These are phyloP conservation scores for Lapara coniferarum DNA, from an alignment of 2,888 invertebrate genomes.

Conservation along the genomic window DNA sequence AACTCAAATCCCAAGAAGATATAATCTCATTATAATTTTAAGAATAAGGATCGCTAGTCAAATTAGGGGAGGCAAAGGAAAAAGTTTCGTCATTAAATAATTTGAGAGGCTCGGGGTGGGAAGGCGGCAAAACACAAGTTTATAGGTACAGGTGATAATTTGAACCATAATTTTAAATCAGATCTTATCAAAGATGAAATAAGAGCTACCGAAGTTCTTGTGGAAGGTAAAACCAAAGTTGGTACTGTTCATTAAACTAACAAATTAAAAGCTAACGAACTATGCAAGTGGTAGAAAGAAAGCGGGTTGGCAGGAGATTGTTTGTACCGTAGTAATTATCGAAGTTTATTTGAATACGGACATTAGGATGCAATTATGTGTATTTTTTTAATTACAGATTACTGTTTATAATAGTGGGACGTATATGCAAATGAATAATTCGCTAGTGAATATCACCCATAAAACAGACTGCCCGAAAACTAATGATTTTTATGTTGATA, in stretches of 20 bases:
- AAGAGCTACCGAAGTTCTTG: slow-evolving; percentile 1
- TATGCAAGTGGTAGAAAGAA: slow-evolving; percentile 32
- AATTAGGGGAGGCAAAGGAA: slow-evolving; percentile 40
- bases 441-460: too few relatives aligned
- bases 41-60: slow-evolving; percentile 42
- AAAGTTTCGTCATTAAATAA: slow-evolving; percentile 47
- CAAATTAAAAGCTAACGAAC: slow-evolving; percentile 47
- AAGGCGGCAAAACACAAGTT: slow-evolving; percentile 38
- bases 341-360: slow-evolving; percentile 9
- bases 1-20: slow-evolving; percentile 34
- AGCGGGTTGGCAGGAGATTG: slow-evolving; percentile 19
- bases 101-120: slow-evolving; percentile 39
- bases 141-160: slow-evolving; percentile 6
- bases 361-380: neutral
- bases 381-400: neutral
- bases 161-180: slow-evolving; percentile 10
- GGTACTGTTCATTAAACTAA: slow-evolving; percentile 42
- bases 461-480: too few relatives aligned
- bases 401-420: too few relatives aligned
- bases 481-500: too few relatives aligned
- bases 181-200: slow-evolving; percentile 25
- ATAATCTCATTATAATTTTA: slow-evolving; percentile 47
- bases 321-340: slow-evolving; percentile 14
- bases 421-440: too few relatives aligned
- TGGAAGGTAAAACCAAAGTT: slow-evolving; percentile 20